Evolutionary conservation across 2,113 vertebrate species (phyloP), one percentile per base, ranked within the genome.

Genomic region (Psittacula cyanocephala): DNA sequence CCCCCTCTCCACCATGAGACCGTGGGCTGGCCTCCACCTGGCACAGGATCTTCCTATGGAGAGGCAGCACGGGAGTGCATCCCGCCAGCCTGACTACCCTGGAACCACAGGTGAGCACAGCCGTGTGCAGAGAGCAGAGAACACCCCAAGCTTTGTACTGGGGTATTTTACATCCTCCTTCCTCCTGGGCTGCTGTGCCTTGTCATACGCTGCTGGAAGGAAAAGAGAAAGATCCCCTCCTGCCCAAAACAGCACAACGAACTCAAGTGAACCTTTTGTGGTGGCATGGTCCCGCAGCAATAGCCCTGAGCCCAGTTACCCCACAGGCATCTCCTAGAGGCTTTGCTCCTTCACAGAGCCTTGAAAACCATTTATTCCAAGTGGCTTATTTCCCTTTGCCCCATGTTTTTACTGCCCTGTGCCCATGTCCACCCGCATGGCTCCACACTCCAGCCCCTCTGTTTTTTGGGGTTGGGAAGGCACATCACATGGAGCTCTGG

Each of bases 301-400:
- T 4, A 41, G 4, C 24, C 35, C 4, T 3, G 11, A 44, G 4
- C 65, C 50, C 14, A 7, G n/a, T 79, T 92, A 89, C 94, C 88
- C 95, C 70, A 39, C 70, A 2, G 4, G 3, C 70, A 77, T 75
- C 88, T 97, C 95, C 92, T 69, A 85, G 65, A 95, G 74, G 64
- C 79, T 95, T 96, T 95, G 69, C 95, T 89, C 14, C 85, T 92
- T 85, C 41, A 35, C 92, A 91, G 86, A 91, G 93, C 96, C 94
- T 96, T 88, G 87, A 93, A 87, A 96, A 96, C 92, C 89, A 46
- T 92, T 91, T 77, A 77, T 69, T 27, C 60, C 88, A 39, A 35
- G 91, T 65, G 90, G 78, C 84, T 93, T 76, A 13, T 81, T 94
- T 91, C 93, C 94, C 95, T 27, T 60, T 49, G 35, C 60, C 87